Evolutionary conservation across 2,113 vertebrate species (phyloP).

Genomic region (Dolichallabes microphthalmus): DNA sequence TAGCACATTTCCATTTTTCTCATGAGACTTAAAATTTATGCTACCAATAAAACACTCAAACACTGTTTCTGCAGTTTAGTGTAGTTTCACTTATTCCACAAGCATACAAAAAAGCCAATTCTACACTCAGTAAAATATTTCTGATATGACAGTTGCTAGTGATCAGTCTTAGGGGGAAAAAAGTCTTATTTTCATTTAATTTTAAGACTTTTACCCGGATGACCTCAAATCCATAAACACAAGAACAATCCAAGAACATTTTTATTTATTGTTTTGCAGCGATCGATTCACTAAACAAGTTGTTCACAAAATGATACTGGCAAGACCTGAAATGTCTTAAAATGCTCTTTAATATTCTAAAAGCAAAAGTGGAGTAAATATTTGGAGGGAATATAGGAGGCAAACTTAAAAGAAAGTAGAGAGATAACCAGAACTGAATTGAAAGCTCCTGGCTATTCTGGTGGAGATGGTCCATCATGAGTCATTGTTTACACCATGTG

Average conservation of each 20-base stretch:
- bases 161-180: background rate
- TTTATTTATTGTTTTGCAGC: background rate
- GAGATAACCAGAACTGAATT: background rate
- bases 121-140: background rate
- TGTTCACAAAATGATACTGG: background rate
- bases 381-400: background rate
- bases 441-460: background rate
- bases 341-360: background rate
- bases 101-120: constrained; percentile 19
- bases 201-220: background rate
- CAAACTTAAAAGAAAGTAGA: background rate
- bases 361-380: background rate
- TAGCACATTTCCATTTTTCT: background rate
- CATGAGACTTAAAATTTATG: constrained; percentile 16
- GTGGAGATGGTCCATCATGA: background rate
- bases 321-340: background rate
- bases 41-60: constrained; percentile 6
- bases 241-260: background rate
- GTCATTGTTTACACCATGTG: too few relatives aligned
- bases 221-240: background rate
- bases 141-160: background rate
- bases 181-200: background rate
- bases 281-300: background rate
- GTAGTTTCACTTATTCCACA: constrained; percentile 47
- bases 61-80: background rate